These are phyloP conservation scores for Limnodromus scolopaceus DNA, from an alignment of 2,797 vertebrate genomes.

Conservation along the genomic window DNA sequence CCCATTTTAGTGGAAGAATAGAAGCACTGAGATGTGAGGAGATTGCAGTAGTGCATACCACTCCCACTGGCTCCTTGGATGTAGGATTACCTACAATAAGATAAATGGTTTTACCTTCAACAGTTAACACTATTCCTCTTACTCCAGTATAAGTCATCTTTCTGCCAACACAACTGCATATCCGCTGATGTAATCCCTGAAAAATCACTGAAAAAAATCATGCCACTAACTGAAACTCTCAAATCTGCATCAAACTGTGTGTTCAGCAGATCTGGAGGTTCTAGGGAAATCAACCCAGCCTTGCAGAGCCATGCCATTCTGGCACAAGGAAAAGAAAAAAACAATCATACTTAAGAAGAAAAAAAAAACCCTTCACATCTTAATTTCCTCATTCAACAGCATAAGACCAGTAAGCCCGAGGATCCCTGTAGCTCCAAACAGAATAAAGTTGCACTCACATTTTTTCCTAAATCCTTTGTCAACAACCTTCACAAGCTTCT, in stretches of 20 bases:
- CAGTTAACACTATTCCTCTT: background rate
- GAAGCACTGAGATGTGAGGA: background rate
- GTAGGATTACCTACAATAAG: background rate
- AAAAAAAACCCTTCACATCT: background rate
- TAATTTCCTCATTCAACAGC: background rate
- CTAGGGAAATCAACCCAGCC: background rate
- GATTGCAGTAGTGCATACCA: background rate
- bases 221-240: background rate
- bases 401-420: background rate
- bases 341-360: background rate
- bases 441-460: constrained; percentile 79
- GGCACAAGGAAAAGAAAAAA: background rate
- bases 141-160: background rate
- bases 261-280: background rate
- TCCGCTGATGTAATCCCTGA: background rate
- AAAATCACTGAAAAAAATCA: background rate
- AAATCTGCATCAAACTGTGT: background rate
- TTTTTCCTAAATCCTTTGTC: constrained; percentile 62
- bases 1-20: background rate
- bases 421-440: background rate
- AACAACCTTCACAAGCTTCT: constrained; percentile 68
- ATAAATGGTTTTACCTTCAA: background rate
- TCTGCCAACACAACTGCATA: background rate
- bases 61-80: background rate
- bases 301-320: background rate